phyloP scores from a whole-genome alignment of 1,140 invertebrate species.

The Drosophila kurseongensis region DNA sequence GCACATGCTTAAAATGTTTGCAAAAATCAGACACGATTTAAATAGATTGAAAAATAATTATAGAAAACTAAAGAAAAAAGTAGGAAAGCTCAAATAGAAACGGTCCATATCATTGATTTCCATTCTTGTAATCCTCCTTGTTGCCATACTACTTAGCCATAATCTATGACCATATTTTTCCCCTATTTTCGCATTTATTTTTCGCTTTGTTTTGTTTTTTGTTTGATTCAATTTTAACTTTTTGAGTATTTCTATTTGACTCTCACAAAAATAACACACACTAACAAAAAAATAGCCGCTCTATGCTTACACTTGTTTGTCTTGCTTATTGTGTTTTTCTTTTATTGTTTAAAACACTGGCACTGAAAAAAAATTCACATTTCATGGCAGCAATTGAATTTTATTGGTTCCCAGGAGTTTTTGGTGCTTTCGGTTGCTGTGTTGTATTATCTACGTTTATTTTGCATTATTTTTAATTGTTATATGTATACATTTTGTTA shows the following conservation, averaged over 20 bases:
- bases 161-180: conserved; percentile 1
- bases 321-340: conserved; percentile 16
- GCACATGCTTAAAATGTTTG: too few relatives aligned
- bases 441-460: background rate
- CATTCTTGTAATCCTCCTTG: background rate
- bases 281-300: conserved; percentile 17
- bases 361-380: conserved; percentile 14
- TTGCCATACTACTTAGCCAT: background rate
- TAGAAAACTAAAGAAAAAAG: too few relatives aligned
- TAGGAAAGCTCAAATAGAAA: background rate
- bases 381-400: too few relatives aligned
- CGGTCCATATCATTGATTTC: conserved; percentile 20
- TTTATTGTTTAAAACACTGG: conserved; percentile 56
- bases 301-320: conserved; percentile 33
- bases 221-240: conserved; percentile 1
- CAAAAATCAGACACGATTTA: too few relatives aligned
- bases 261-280: conserved; percentile 28
- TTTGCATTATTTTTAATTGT: background rate
- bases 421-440: background rate
- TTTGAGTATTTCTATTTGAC: background rate
- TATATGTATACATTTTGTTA: conserved; percentile 19
- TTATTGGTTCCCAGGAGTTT: too few relatives aligned
- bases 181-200: conserved; percentile 3
- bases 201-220: conserved; percentile 22
- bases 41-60: too few relatives aligned